Evolutionary conservation across 2,797 vertebrate genomes (phyloP).

Genomic region (Psittacula echo): DNA sequence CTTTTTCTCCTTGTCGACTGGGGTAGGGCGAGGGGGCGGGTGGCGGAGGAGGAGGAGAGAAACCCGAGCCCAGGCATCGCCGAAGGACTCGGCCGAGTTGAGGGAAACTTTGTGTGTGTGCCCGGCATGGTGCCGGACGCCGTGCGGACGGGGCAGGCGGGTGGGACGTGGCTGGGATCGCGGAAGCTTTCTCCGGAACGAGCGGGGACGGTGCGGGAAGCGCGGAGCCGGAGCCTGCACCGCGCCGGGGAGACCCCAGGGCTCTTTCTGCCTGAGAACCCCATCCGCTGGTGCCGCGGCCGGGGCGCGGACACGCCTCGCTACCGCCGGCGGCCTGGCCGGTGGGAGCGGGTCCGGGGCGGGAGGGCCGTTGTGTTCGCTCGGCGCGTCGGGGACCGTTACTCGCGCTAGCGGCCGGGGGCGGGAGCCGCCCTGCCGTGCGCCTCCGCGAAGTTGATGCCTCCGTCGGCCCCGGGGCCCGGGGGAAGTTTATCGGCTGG

Average conservation of each 20-base stretch:
- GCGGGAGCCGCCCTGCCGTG: background rate
- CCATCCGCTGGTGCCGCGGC: background rate
- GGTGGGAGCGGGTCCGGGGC: background rate
- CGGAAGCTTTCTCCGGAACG: too few relatives aligned
- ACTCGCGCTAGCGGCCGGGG: background rate
- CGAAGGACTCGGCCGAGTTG: conserved; percentile 28
- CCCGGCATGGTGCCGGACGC: background rate
- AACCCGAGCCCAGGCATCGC: background rate
- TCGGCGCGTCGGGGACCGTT: background rate
- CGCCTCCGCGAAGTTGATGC: background rate
- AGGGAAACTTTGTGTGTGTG: conserved; percentile 43
- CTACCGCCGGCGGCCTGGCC: too few relatives aligned
- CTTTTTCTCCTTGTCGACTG: background rate
- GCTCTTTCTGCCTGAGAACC: too few relatives aligned
- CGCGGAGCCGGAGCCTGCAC: background rate
- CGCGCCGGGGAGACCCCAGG: background rate
- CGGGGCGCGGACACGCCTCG: background rate
- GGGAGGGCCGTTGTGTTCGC: background rate
- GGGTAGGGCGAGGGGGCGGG: background rate
- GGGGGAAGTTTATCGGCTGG: background rate
- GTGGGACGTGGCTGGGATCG: background rate
- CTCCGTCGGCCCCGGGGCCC: background rate
- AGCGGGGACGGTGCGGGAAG: background rate
- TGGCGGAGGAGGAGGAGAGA: background rate
- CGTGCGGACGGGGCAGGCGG: background rate